Base-by-base conservation (phyloP, 2,888 invertebrate genomes). In the Sepiola atlantica region DNA sequence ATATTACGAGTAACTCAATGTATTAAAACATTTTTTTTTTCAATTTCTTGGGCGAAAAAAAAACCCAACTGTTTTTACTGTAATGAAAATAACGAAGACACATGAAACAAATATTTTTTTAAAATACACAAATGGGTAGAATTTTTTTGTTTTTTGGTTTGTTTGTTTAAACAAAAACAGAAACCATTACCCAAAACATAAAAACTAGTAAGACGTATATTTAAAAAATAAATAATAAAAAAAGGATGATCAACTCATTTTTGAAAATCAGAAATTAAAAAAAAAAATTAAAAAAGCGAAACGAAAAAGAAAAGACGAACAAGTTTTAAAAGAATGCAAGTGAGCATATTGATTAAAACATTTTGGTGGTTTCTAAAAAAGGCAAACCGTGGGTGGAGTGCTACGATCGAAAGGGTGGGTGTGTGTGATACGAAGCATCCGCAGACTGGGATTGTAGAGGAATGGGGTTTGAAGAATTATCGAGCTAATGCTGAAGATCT, bases 381-480 rank as follows among this genome's bases (percentile, higher is more conserved):
- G 32, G 77, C 77, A n/a, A 77, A 77, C 32, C n/a, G n/a, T 12
- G 77, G n/a, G 4, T 32, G 77, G 77, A 77, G 20, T 14, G n/a
- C 77, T 77, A 77, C n/a, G 32, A 77, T 16, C 32, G 77, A 77
- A 77, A 77, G 16, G 77, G n/a, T n/a, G n/a, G 0, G 77, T n/a
- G 16, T 77, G 28, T 77, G 77, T 77, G n/a, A 24, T 2, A 10
- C 21, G 0, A 24, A 24, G 8, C 21, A 32, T 77, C 3, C n/a
- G 77, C n/a, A n/a, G 77, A 32, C 77, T 32, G 77, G 77, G 77
- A 77, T n/a, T 77, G n/a, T n/a, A 32, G 16, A 77, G 77, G 77
- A 77, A 77, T 77, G 77, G 77, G n/a, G n/a, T n/a, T n/a, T 77
- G 77, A 92, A 55, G 45, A 92, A 55, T 92, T 92, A 92, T 92